A percentile compares a stretch with the other conserved stretches of the same genome.
These are phyloP conservation scores for Eunapius fragilis DNA, from an alignment of 37 sponge, comb jelly and placozoan genomes.

Conservation along the genomic window DNA sequence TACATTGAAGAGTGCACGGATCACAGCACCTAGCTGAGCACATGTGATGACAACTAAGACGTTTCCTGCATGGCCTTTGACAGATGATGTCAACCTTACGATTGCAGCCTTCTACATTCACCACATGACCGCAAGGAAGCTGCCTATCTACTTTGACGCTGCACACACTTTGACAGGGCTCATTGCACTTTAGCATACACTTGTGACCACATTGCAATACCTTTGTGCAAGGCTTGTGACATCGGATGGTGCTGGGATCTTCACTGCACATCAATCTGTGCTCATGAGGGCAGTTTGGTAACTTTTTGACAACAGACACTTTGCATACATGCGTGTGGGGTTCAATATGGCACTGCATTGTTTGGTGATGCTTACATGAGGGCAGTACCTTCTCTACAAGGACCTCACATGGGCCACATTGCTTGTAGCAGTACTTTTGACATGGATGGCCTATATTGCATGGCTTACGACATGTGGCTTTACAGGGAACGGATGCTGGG, in stretches of 20 bases:
- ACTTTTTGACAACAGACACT: neutral
- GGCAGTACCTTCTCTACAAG: slow-evolving; percentile 2
- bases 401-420: slow-evolving; percentile 1
- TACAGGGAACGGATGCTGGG: slow-evolving; percentile 11
- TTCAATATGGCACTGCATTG: slow-evolving; percentile 27
- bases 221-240: neutral
- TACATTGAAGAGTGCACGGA: slow-evolving; percentile 39
- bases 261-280: no score
- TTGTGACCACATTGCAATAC: slow-evolving; percentile 39
- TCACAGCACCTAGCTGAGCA: slow-evolving; percentile 49
- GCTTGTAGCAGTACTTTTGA: neutral
- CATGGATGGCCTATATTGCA: slow-evolving; percentile 28
- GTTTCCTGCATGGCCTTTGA: slow-evolving; percentile 8
- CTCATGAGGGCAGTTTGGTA: no score
- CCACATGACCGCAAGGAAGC: neutral
- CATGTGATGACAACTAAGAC: slow-evolving; percentile 46
- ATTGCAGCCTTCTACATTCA: neutral
- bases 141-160: neutral
- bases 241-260: no score
- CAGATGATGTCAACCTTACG: neutral
- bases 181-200: neutral
- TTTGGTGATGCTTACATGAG: slow-evolving; percentile 49
- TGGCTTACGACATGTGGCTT: neutral
- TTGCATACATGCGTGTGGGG: slow-evolving; percentile 15
- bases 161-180: neutral